These are phyloP conservation scores for Ginglymostoma cirratum DNA, from an alignment of 2,113 vertebrate species.

Conservation along the genomic window DNA sequence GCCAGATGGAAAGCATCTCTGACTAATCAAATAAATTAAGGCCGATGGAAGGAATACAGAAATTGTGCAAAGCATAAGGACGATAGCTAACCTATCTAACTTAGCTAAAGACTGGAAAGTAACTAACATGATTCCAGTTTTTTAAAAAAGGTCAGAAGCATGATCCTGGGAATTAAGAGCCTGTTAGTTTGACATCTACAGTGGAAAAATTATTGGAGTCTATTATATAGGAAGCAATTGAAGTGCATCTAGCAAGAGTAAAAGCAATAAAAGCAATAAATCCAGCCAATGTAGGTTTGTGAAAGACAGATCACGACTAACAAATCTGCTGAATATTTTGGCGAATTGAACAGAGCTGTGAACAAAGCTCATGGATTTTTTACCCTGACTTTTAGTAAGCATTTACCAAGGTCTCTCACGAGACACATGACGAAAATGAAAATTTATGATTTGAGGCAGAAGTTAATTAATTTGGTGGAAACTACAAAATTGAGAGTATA, in stretches of 20 bases:
- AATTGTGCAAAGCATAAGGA: slow-evolving; percentile 20
- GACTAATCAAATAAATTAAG: slow-evolving; percentile 29
- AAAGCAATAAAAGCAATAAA: slow-evolving; percentile 37
- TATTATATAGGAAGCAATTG: slow-evolving; percentile 37
- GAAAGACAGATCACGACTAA: slow-evolving; percentile 35
- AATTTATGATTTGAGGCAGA: slow-evolving; percentile 18
- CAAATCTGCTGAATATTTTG: slow-evolving; percentile 33
- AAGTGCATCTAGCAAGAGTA: slow-evolving; percentile 27
- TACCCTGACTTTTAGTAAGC: slow-evolving; percentile 30
- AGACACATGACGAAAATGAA: slow-evolving; percentile 19
- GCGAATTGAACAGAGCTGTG: slow-evolving; percentile 30
- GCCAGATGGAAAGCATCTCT: slow-evolving; percentile 20
- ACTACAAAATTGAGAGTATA: slow-evolving; percentile 21
- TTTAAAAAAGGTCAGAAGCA: slow-evolving; percentile 36
- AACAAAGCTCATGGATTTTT: neutral
- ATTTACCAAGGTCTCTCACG: neutral
- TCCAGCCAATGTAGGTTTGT: slow-evolving; percentile 33
- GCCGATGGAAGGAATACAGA: slow-evolving; percentile 5
- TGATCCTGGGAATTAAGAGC: slow-evolving; percentile 34
- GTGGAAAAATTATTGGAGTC: slow-evolving; percentile 36
- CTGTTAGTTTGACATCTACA: slow-evolving; percentile 36
- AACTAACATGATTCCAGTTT: slow-evolving; percentile 32
- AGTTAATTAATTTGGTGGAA: slow-evolving; percentile 21
- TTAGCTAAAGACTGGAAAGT: slow-evolving; percentile 27
- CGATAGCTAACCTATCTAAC: neutral